Conservation (phyloP, 2,113 vertebrate genomes). For the Shinisaurus crocodilurus region DNA sequence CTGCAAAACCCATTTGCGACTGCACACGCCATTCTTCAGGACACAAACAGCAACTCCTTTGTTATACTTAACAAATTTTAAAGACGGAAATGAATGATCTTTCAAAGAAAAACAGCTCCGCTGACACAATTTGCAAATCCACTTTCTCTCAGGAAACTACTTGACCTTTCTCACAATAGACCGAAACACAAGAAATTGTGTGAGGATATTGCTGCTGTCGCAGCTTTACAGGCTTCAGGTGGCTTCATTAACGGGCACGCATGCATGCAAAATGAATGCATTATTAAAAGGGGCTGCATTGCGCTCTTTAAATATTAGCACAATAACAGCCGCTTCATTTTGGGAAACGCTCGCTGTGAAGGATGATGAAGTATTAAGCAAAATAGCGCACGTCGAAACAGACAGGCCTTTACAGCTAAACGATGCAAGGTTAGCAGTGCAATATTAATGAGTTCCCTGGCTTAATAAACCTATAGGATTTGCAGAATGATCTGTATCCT, state of each 20-base stretch:
- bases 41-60: conserved; percentile 25
- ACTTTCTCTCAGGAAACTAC: conserved; percentile 63
- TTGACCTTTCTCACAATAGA: conserved; percentile 62
- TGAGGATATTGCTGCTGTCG: conserved; percentile 43
- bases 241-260: conserved; percentile 27
- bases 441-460: conserved; percentile 32
- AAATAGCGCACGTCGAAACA: conserved; percentile 37
- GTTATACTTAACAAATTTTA: conserved; percentile 47
- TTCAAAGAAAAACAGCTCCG: conserved; percentile 50
- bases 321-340: conserved; percentile 43
- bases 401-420: conserved; percentile 42
- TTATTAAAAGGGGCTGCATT: conserved; percentile 56
- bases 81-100: conserved; percentile 60
- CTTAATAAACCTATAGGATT: conserved; percentile 44
- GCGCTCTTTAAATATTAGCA: conserved; percentile 39
- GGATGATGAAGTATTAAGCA: conserved; percentile 49
- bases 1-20: conserved; percentile 4
- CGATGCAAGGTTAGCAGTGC: not conserved
- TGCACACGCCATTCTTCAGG: conserved; percentile 15
- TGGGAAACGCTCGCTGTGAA: conserved; percentile 37
- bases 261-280: conserved; percentile 6
- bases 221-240: conserved; percentile 45
- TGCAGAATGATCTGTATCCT: conserved; percentile 6
- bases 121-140: conserved; percentile 57
- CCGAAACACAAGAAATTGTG: conserved; percentile 44